Evolutionary conservation across 2,888 invertebrate genomes (phyloP), one percentile per base, ranked within the genome.

Genomic region (Horisme vitalbata): DNA sequence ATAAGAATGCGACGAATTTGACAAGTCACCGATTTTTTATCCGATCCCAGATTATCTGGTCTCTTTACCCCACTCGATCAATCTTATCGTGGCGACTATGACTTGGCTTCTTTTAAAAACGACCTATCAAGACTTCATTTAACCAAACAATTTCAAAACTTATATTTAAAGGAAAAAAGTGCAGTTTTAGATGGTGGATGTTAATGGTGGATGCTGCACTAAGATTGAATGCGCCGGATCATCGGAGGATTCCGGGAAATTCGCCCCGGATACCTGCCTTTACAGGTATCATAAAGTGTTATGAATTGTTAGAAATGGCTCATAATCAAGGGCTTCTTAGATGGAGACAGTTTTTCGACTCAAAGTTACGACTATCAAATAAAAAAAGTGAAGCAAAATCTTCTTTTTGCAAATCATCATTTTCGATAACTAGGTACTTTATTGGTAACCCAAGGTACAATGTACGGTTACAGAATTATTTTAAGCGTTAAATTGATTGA

Each of bases 201-300:
- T 58, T 69, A 67, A 76, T 75, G 66, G 71, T 72, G 47, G 71
- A 74, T 65, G 70, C 69, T 68, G 67, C 59, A 66, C 59, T 67
- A 76, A 75, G 70, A 67, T 66, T 67, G 76, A 79, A 84, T 73
- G 77, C 82, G 78, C 75, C 69, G 87, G 89, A 89, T 89, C 88
- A 89, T 89, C 89, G 86, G 79, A 38, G 79, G 87, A 89, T 89
- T 88, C 89, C 84, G 78, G 86, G 89, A 89, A 89, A 88, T 86
- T 88, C 79, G 83, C 81, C 80, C 75, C 86, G 80, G 83, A 86
- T 89, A 89, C 89, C 89, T 88, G 88, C 82, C 69, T 69, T 72
- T 80, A 83, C 87, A 86, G 86, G 88, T 88, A 86, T 76, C 56
- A 48, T 52, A 45, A 44, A 34, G 51, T 7, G 23, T 28, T 50